Evolutionary conservation across 1,140 invertebrate species (phyloP).

Genomic region (Protaetia brevitarsis): DNA sequence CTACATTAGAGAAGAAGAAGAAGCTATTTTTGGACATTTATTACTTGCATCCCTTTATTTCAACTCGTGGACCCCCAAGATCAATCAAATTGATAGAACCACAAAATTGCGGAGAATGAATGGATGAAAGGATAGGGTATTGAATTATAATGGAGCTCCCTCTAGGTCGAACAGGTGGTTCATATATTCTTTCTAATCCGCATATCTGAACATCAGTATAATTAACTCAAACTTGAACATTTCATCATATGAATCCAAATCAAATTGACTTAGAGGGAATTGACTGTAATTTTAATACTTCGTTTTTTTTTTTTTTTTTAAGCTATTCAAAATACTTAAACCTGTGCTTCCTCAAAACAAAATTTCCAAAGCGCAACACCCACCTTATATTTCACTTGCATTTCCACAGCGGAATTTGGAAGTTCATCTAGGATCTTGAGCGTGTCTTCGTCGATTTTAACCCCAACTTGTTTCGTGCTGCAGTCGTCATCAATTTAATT

Average conservation of each 20-base stretch:
- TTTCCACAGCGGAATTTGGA: conserved; percentile 89
- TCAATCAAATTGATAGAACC: too few relatives aligned
- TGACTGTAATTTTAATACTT: conserved; percentile 11
- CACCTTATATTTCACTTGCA: conserved; percentile 96
- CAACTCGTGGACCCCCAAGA: too few relatives aligned
- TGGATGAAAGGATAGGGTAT: too few relatives aligned
- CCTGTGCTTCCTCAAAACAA: too few relatives aligned
- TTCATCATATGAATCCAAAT: conserved; percentile 2
- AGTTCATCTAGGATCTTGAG: conserved; percentile 80
- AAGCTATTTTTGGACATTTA: too few relatives aligned
- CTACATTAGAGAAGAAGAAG: too few relatives aligned
- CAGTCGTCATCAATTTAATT: conserved; percentile 27
- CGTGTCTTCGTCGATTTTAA: conserved; percentile 73
- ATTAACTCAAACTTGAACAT: too few relatives aligned
- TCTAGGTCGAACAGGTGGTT: not conserved
- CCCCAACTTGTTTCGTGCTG: conserved; percentile 62
- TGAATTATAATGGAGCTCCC: conserved; percentile 14
- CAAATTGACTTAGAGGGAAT: conserved; percentile 1
- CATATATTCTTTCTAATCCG: not conserved
- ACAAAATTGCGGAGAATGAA: too few relatives aligned
- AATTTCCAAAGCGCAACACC: conserved; percentile 27
- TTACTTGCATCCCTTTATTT: too few relatives aligned
- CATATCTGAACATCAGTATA: not conserved
- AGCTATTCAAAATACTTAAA: too few relatives aligned
- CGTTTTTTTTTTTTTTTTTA: too few relatives aligned